Evolutionary conservation across 1,140 invertebrate species (phyloP).

Genomic region (Gonioctena quinquepunctata): DNA sequence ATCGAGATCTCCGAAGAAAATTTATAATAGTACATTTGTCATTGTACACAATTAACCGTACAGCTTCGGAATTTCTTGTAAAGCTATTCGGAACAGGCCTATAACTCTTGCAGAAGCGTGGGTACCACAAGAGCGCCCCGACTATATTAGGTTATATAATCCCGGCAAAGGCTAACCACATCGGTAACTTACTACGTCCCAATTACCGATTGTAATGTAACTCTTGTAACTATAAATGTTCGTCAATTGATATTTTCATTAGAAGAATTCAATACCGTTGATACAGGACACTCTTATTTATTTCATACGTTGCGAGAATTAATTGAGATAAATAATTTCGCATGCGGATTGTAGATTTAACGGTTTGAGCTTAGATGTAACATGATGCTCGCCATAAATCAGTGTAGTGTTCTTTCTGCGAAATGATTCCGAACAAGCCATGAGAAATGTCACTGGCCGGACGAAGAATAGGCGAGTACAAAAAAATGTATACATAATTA

Average conservation of each 20-base stretch:
- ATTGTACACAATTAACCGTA: background rate
- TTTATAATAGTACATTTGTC: no score
- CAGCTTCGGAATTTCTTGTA: background rate
- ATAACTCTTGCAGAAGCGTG: conserved; percentile 9
- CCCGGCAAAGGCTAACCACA: conserved; percentile 12
- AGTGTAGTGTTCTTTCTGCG: no score
- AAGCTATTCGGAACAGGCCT: background rate
- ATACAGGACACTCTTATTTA: background rate
- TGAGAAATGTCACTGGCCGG: no score
- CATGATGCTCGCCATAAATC: no score
- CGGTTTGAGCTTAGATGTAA: background rate
- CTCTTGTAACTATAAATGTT: conserved; percentile 12
- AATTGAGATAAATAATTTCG: background rate
- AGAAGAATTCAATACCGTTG: conserved; percentile 3
- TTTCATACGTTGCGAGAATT: background rate
- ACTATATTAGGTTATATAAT: conserved; percentile 17
- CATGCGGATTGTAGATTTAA: no score
- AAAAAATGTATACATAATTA: no score
- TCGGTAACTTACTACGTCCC: conserved; percentile 10
- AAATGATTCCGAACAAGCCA: no score
- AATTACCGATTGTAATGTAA: conserved; percentile 15
- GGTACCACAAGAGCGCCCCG: background rate
- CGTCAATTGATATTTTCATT: conserved; percentile 17
- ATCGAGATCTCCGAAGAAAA: no score
- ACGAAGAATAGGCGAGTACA: no score